Conservation (phyloP, 2,888 invertebrate species). For the Falcaria lacertinaria region DNA sequence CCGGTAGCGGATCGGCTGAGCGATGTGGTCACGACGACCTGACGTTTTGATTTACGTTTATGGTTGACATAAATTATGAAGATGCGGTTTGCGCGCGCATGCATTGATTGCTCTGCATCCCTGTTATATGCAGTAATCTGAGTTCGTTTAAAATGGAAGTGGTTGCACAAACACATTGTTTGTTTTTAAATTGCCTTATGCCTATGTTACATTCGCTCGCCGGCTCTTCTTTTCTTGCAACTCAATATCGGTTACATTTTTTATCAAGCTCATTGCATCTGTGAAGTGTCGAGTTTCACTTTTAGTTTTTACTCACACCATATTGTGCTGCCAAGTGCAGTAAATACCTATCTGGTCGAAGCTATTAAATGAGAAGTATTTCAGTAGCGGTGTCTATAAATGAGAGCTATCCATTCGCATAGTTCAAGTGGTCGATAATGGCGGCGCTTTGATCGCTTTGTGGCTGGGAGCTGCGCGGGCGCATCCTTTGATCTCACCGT, state of each 20-base stretch:
- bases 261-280: not conserved
- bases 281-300: not conserved
- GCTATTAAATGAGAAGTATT: slow-evolving; percentile 27
- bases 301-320: not conserved
- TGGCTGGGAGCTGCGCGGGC: slow-evolving; percentile 27
- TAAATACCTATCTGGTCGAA: not conserved
- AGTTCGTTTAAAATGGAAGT: not conserved
- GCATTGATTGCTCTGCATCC: slow-evolving; percentile 21
- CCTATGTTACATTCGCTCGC: slow-evolving; percentile 2
- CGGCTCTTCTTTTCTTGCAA: not conserved
- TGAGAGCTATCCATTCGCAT: slow-evolving; percentile 47
- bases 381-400: slow-evolving; percentile 58
- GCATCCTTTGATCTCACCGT: slow-evolving; percentile 64
- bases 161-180: slow-evolving; percentile 2
- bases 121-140: slow-evolving; percentile 9
- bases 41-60: slow-evolving; percentile 41
- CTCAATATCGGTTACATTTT: not conserved
- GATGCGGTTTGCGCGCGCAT: slow-evolving; percentile 24
- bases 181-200: slow-evolving; percentile 1
- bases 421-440: slow-evolving; percentile 63
- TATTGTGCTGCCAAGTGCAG: slow-evolving; percentile 1
- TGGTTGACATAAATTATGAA: slow-evolving; percentile 44
- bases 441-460: slow-evolving; percentile 58
- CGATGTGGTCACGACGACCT: slow-evolving; percentile 14
- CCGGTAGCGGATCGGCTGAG: slow-evolving; percentile 24